Percentiles rank a stretch among this genome's conserved stretches.
Evolutionary conservation across 2,888 invertebrate species (phyloP).

Genomic region (Cerastis rubricosa): DNA sequence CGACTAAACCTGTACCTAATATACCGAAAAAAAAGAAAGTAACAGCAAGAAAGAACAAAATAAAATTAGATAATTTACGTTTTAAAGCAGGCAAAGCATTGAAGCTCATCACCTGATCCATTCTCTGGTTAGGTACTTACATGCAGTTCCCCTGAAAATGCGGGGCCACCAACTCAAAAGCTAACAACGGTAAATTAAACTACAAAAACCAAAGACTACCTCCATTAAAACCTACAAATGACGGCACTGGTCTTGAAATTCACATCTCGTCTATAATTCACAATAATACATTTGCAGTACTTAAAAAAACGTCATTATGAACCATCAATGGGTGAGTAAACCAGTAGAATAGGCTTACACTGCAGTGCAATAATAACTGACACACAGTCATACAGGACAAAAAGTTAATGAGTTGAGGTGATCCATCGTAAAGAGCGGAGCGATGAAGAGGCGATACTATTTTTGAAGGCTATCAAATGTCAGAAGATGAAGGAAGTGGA

Average conservation of each 20-base stretch:
- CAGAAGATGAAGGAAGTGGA: neutral
- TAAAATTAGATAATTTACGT: too few relatives aligned
- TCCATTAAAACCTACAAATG: slow-evolving; percentile 42
- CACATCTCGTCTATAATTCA: slow-evolving; percentile 49
- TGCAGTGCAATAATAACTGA: slow-evolving; percentile 63
- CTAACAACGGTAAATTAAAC: neutral
- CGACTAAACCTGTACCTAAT: too few relatives aligned
- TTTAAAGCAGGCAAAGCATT: neutral
- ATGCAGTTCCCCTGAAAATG: neutral
- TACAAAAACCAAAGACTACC: neutral
- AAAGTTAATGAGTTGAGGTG: slow-evolving; percentile 65
- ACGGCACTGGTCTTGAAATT: slow-evolving; percentile 38
- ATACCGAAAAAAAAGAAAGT: too few relatives aligned
- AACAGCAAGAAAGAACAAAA: too few relatives aligned
- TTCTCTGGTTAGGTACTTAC: neutral
- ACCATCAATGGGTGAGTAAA: slow-evolving; percentile 59
- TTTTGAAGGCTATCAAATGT: neutral
- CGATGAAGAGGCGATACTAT: slow-evolving; percentile 28
- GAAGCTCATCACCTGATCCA: neutral
- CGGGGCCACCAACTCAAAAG: neutral
- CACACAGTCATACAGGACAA: slow-evolving; percentile 59
- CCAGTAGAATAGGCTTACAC: slow-evolving; percentile 55
- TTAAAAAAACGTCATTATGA: slow-evolving; percentile 62
- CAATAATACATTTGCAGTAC: slow-evolving; percentile 57
- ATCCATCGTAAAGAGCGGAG: slow-evolving; percentile 26